These are phyloP conservation scores for Catonia carolina DNA, from an alignment of 2,888 invertebrate species.

Conservation along the genomic window DNA sequence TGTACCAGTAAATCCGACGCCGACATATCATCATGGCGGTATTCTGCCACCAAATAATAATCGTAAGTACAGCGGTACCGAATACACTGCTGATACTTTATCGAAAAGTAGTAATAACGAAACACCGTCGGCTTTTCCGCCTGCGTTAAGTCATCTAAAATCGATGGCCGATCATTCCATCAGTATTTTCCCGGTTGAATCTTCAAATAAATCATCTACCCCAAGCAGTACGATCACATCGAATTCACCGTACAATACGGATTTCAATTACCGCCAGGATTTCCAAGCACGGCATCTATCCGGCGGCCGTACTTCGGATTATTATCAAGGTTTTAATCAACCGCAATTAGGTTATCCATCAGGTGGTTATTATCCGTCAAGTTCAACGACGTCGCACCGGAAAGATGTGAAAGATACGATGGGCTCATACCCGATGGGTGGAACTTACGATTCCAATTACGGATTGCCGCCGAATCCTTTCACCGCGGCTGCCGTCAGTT, in stretches of 20 bases:
- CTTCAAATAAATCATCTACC: neutral
- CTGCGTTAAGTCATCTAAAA: constrained; percentile 11
- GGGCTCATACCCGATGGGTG: constrained; percentile 10
- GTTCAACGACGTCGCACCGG: constrained; percentile 16
- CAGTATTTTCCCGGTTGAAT: constrained; percentile 19
- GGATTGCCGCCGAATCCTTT: constrained; percentile 29
- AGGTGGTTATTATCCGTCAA: constrained; percentile 19
- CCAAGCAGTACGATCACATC: constrained; percentile 17
- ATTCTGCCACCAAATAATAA: neutral
- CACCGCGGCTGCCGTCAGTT: constrained; percentile 31
- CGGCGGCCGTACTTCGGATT: constrained; percentile 7
- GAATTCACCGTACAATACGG: constrained; percentile 1
- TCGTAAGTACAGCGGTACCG: neutral
- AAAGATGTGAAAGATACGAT: constrained; percentile 10
- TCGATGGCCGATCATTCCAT: constrained; percentile 12
- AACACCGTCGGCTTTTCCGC: constrained; percentile 1
- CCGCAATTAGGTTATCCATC: constrained; percentile 12
- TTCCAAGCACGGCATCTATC: constrained; percentile 13
- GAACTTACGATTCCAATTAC: constrained; percentile 9
- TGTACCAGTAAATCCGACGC: constrained; percentile 15
- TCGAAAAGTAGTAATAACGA: neutral
- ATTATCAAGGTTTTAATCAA: constrained; percentile 19
- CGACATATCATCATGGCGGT: neutral
- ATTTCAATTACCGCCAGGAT: constrained; percentile 19
- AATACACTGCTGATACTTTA: neutral